Evolutionary conservation across 2,888 invertebrate species (phyloP).

Genomic region (Campaea margaritaria): DNA sequence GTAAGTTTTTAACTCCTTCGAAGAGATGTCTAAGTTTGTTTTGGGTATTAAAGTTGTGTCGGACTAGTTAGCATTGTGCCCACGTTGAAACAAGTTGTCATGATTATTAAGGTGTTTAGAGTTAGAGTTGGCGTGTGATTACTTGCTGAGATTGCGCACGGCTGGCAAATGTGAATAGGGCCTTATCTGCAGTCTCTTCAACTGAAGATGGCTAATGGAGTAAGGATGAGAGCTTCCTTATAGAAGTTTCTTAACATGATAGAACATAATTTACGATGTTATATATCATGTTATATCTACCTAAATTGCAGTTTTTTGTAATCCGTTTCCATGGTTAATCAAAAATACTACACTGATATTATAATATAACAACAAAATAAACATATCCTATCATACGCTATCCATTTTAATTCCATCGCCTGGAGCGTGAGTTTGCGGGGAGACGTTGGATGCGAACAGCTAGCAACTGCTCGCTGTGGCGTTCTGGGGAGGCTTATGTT

Average conservation of each 20-base stretch:
- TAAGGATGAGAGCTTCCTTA: conserved; percentile 1
- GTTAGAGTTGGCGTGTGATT: conserved; percentile 55
- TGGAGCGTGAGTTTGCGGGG: too few relatives aligned
- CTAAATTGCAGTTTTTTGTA: too few relatives aligned
- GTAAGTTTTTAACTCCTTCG: background rate
- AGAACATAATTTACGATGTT: too few relatives aligned
- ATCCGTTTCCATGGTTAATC: too few relatives aligned
- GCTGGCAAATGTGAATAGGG: conserved; percentile 22
- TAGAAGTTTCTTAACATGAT: background rate
- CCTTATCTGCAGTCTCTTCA: conserved; percentile 22
- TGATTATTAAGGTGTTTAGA: conserved; percentile 81
- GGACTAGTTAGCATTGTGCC: conserved; percentile 80
- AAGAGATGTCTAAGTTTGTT: conserved; percentile 34
- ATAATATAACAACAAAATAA: too few relatives aligned
- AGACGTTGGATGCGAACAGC: too few relatives aligned
- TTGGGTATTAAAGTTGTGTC: conserved; percentile 67
- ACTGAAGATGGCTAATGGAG: conserved; percentile 16
- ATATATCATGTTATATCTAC: too few relatives aligned
- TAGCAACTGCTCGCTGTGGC: too few relatives aligned
- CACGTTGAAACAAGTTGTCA: conserved; percentile 79
- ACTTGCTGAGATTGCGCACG: conserved; percentile 45
- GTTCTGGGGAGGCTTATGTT: too few relatives aligned
- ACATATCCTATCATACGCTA: too few relatives aligned
- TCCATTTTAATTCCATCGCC: too few relatives aligned
- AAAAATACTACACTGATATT: too few relatives aligned